Conservation (phyloP, 2,113 vertebrate genomes). For the Smithornis capensis region DNA sequence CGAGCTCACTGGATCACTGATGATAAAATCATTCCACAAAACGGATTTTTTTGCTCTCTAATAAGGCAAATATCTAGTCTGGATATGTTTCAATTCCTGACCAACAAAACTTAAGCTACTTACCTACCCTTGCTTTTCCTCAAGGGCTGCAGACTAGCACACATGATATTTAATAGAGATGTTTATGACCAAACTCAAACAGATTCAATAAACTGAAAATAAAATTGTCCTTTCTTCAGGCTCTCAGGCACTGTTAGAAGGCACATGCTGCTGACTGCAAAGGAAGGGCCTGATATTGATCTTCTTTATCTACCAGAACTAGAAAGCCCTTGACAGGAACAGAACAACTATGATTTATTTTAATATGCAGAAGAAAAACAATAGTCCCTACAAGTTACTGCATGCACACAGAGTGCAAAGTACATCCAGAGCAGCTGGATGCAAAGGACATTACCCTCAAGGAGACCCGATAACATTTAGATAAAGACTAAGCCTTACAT, state of each 20-base stretch:
- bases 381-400: not conserved
- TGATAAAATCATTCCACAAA: not conserved
- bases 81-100: not conserved
- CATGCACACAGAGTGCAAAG: rapidly evolving
- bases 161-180: not conserved
- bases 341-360: not conserved
- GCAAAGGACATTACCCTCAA: not conserved
- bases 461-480: not conserved
- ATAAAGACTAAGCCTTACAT: not conserved
- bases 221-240: not conserved
- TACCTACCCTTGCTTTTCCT: not conserved
- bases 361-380: not conserved
- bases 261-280: not conserved
- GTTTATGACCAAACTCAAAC: not conserved
- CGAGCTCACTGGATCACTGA: not conserved
- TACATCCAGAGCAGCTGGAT: not conserved
- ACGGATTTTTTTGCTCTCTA: not conserved
- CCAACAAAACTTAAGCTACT: not conserved
- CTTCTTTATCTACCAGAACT: not conserved
- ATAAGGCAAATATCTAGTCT: not conserved
- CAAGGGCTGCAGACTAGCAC: not conserved
- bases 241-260: not conserved
- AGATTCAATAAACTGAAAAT: not conserved
- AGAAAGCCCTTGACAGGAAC: not conserved
- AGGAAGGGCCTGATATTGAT: not conserved